Conservation (phyloP, 2,888 invertebrate species). For the Drosophila melanosoma region DNA sequence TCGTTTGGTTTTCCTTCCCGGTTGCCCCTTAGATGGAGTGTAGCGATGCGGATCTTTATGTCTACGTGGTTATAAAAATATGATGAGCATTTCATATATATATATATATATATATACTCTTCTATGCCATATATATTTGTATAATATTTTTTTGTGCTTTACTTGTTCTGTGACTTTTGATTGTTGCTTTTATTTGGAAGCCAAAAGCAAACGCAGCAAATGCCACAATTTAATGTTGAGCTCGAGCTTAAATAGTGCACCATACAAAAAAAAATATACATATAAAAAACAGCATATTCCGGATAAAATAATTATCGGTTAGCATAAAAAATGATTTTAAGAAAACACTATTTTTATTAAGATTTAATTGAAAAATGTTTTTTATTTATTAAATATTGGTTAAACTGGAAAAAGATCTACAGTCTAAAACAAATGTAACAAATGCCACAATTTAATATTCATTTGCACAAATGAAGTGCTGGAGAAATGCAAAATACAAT, state of each 20-base stretch:
- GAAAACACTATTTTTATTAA: not conserved
- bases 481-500: not conserved
- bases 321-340: not conserved
- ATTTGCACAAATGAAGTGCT: not conserved
- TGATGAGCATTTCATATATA: constrained; percentile 73
- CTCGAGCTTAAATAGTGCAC: not conserved
- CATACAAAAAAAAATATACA: not conserved
- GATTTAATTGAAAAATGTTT: not conserved
- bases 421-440: not conserved
- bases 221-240: constrained; percentile 48
- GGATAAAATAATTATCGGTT: not conserved
- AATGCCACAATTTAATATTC: not conserved
- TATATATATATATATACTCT: constrained; percentile 29
- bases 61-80: constrained; percentile 81
- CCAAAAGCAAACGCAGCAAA: constrained; percentile 41
- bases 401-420: not conserved
- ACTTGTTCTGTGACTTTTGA: constrained; percentile 40
- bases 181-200: constrained; percentile 61
- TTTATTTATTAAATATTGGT: not conserved
- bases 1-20: constrained; percentile 34
- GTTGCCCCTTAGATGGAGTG: constrained; percentile 20
- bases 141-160: constrained; percentile 28
- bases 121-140: constrained; percentile 16
- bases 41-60: constrained; percentile 75
- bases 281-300: not conserved